A percentile compares a stretch with the other conserved stretches of the same genome.
Evolutionary conservation across 2,113 vertebrate genomes (phyloP).

Genomic region (Choloepus hoffmanni): DNA sequence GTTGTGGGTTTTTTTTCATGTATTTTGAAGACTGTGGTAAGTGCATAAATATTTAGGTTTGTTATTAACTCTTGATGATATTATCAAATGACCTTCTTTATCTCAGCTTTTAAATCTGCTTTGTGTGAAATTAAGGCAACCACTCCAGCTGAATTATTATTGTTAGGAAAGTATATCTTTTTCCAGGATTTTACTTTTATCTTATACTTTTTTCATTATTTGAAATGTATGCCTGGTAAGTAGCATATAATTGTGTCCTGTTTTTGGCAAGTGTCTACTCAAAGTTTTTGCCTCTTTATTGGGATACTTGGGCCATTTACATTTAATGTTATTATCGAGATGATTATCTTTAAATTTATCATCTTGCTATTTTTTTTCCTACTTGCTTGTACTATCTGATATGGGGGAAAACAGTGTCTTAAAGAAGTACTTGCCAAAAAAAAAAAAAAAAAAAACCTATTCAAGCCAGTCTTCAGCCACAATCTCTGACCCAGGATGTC

Average conservation of each 20-base stretch:
- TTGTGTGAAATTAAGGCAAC: not conserved
- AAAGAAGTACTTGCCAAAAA: constrained; percentile 74
- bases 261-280: too few species aligned
- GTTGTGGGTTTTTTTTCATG: not conserved
- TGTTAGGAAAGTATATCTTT: not conserved
- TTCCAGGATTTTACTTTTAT: not conserved
- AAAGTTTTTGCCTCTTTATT: not conserved
- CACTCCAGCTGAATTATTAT: not conserved
- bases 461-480: constrained; percentile 75
- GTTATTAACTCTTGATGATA: not conserved
- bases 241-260: too few species aligned
- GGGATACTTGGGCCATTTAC: not conserved
- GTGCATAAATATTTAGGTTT: not conserved
- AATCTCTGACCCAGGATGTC: constrained; percentile 59
- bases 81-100: not conserved
- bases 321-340: too few species aligned
- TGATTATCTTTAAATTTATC: too few species aligned
- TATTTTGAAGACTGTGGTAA: not conserved
- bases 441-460: constrained; percentile 52
- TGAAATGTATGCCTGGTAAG: not conserved
- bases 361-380: not conserved
- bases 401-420: constrained; percentile 8
- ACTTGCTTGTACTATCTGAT: not conserved
- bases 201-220: not conserved
- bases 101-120: not conserved